phyloP scores from a whole-genome alignment of 2,113 vertebrate genomes.

The Herpailurus yagouaroundi region DNA sequence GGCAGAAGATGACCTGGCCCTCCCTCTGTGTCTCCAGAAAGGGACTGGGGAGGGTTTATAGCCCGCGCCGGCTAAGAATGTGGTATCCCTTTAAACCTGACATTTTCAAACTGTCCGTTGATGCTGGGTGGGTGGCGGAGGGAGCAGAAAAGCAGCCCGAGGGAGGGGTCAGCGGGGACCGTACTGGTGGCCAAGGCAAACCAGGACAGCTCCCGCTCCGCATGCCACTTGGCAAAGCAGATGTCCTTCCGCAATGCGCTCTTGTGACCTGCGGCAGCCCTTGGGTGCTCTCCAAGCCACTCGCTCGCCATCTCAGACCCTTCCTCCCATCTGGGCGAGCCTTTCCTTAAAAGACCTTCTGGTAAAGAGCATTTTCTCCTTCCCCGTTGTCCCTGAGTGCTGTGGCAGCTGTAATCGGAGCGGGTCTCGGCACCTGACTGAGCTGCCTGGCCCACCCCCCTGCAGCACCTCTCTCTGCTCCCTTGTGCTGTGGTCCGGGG shows the following conservation, averaged over 20 bases:
- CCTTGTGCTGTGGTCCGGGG: background rate
- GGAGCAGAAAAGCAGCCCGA: background rate
- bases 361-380: background rate
- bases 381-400: background rate
- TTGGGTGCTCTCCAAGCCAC: background rate
- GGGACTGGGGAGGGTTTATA: background rate
- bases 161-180: background rate
- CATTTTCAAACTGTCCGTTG: background rate
- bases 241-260: rapidly evolving
- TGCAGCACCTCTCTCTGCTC: rapidly evolving
- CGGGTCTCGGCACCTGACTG: background rate
- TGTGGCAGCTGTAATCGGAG: rapidly evolving
- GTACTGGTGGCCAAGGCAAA: too few species aligned
- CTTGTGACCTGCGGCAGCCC: rapidly evolving
- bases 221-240: background rate
- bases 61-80: background rate
- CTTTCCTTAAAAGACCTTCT: background rate
- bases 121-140: rapidly evolving
- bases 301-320: background rate
- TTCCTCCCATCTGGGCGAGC: background rate
- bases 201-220: background rate
- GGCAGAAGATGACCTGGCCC: background rate
- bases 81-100: background rate
- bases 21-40: background rate
- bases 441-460: background rate